Conservation (phyloP, 2,113 vertebrate genomes). For the Myocastor coypus region DNA sequence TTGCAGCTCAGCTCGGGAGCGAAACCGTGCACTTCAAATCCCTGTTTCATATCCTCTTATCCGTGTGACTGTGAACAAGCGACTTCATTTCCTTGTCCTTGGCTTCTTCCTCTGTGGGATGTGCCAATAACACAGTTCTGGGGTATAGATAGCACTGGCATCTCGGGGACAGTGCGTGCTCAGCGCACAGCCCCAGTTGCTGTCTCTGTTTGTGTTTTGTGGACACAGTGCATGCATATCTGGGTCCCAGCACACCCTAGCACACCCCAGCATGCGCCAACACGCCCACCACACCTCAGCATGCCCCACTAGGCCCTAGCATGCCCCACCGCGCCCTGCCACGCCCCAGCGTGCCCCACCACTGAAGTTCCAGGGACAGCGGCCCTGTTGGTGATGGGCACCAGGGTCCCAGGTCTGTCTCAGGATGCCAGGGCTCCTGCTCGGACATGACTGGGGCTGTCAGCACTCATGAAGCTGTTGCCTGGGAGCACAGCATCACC, state of each 20-base stretch:
- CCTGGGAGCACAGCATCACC: too few species aligned
- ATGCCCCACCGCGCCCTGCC: too few species aligned
- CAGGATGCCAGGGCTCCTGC: neutral
- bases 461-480: neutral
- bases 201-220: too few species aligned
- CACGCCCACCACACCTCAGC: too few species aligned
- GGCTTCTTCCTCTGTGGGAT: neutral
- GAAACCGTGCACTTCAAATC: neutral
- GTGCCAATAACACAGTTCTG: neutral
- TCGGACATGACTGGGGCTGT: neutral
- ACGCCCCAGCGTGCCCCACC: neutral
- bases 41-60: neutral
- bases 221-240: fast-evolving
- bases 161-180: neutral
- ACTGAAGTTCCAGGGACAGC: neutral
- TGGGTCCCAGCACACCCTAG: too few species aligned
- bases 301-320: too few species aligned
- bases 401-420: neutral
- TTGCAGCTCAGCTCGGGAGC: neutral
- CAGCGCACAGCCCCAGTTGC: neutral
- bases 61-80: neutral
- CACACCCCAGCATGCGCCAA: neutral
- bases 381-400: neutral
- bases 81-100: neutral
- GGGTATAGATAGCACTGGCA: neutral